These are phyloP conservation scores for Pocillopora meandrina DNA, from an alignment of 92 coral and sea anemone genomes.

Conservation along the genomic window DNA sequence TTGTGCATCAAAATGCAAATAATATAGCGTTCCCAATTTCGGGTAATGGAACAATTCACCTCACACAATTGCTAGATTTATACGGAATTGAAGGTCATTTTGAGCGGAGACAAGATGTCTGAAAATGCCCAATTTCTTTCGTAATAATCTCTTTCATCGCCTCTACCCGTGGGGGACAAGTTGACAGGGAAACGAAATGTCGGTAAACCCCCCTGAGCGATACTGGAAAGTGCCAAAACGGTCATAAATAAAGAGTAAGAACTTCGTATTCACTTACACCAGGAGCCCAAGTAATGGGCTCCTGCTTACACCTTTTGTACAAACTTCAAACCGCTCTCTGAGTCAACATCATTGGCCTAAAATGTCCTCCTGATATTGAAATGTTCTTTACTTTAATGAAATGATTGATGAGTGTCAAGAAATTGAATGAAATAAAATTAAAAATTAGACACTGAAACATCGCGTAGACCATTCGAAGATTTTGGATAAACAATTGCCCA, in stretches of 20 bases:
- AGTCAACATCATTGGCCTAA: neutral
- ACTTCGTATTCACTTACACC: neutral
- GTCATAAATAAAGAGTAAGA: neutral
- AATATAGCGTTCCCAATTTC: neutral
- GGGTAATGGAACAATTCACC: neutral
- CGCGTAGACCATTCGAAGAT: neutral
- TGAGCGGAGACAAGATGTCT: neutral
- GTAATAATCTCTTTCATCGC: neutral
- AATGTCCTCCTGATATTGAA: neutral
- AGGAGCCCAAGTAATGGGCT: too few relatives aligned
- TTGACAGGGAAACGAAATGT: slow-evolving; percentile 22
- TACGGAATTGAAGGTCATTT: neutral
- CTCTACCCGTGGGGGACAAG: neutral
- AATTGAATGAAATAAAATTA: neutral
- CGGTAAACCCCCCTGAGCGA: neutral
- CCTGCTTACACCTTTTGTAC: neutral
- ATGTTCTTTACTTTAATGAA: neutral
- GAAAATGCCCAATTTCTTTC: neutral
- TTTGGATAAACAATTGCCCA: neutral
- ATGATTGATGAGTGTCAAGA: neutral
- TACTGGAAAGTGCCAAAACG: neutral
- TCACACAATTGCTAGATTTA: neutral
- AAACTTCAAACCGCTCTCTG: neutral
- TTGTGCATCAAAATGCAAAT: neutral
- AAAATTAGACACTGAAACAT: neutral